Evolutionary conservation across 2,888 invertebrate genomes (phyloP), one percentile per base, ranked within the genome.

Genomic region (Sarcophaga rosellei): DNA sequence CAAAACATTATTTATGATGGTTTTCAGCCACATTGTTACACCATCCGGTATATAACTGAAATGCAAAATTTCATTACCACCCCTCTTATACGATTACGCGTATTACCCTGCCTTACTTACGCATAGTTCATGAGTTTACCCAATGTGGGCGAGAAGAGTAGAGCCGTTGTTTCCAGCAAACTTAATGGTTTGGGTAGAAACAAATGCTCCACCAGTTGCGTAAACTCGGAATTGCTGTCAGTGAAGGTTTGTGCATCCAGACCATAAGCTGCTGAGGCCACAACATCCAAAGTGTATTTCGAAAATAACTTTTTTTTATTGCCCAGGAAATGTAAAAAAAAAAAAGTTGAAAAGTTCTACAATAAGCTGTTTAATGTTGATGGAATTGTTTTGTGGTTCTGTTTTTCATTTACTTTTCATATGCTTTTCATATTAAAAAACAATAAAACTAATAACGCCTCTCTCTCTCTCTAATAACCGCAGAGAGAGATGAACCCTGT

Each of bases 261-360:
- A 0, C 91, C 90, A 73, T 89, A 90, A 0, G 90, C 91, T 2
- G 90, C 89, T 11, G 91, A 91, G 59, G 91, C 91, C 25, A 91
- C 88, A 59, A 91, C 91, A 86, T 91, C 90, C 21, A 91, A 79
- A 0, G 91, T 91, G 63, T 89, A 91, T 74, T 90, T 91, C 0
- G 91, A 90, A 78, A 91, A 90, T 21, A 91, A 87, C 84, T 90
- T 53, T 47, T 45, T 15, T 35, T 35, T 35, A 35, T 35, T 35
- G 35, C 35, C 35, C 35, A 10, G 53, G 12, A 53, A 15, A 53
- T 53, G 15, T 1, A 53, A 15, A 53, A 53, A 17, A 3, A 47
- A 53, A 53, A 4, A 53, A 0, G 5, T 35, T 1, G 10, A 10
- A 35, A 35, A 35, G 35, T 35, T 35, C 0, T 35, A 10, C 6